A percentile compares a stretch with the other conserved stretches of the same genome.
Evolutionary conservation across 1,140 invertebrate genomes (phyloP).

Genomic region (Drosophila ogumai): DNA sequence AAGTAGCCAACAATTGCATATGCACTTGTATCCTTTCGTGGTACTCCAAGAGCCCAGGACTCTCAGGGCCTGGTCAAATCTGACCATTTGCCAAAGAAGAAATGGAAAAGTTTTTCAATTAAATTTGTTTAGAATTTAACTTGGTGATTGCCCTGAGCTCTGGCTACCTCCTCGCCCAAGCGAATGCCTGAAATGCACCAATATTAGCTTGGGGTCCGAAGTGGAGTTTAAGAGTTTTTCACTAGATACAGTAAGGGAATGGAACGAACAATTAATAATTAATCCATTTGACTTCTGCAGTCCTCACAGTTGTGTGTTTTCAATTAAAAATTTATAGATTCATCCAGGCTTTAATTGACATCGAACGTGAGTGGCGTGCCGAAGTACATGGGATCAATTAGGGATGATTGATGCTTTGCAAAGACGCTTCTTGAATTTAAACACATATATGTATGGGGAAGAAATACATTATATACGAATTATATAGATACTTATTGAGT

Average conservation of each 20-base stretch:
- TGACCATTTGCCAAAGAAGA: conserved; percentile 59
- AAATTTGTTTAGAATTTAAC: conserved; percentile 82
- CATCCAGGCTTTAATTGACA: conserved; percentile 43
- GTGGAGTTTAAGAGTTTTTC: conserved; percentile 21
- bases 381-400: conserved; percentile 48
- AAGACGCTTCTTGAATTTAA: conserved; percentile 3
- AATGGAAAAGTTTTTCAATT: conserved; percentile 77
- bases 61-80: conserved; percentile 25
- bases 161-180: conserved; percentile 12
- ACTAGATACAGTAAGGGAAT: background rate
- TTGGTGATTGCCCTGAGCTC: conserved; percentile 56
- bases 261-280: conserved; percentile 49
- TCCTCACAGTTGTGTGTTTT: conserved; percentile 32
- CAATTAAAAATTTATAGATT: conserved; percentile 61
- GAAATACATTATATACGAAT: background rate
- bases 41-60: conserved; percentile 11
- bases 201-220: conserved; percentile 13
- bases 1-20: conserved; percentile 76
- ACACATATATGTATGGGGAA: background rate
- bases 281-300: conserved; percentile 27
- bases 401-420: conserved; percentile 35
- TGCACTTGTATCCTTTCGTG: conserved; percentile 69
- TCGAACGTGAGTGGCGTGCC: conserved; percentile 49
- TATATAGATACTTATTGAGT: background rate
- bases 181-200: conserved; percentile 29